A percentile compares a stretch with the other conserved stretches of the same genome.
These are phyloP conservation scores for Balanococcus diminutus DNA, from an alignment of 2,888 invertebrate species.

Conservation along the genomic window DNA sequence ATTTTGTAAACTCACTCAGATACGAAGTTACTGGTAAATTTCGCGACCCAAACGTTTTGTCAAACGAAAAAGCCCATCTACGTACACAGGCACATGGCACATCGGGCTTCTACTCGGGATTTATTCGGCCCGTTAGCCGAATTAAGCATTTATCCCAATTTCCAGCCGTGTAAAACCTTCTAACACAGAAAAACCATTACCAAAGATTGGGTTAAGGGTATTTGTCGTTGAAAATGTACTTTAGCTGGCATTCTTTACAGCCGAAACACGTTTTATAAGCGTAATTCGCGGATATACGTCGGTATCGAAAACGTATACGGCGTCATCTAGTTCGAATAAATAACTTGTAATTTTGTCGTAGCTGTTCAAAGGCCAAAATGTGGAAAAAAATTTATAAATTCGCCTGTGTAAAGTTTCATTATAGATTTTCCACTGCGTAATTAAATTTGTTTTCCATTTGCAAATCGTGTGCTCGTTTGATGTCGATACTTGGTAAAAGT, in stretches of 20 bases:
- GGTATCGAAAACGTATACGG: background rate
- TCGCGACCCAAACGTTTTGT: slow-evolving; percentile 18
- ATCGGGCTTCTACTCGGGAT: too few relatives aligned
- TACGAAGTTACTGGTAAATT: background rate
- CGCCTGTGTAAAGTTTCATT: too few relatives aligned
- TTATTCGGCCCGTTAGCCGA: slow-evolving; percentile 17
- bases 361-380: too few relatives aligned
- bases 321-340: background rate
- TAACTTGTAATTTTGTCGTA: background rate
- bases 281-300: background rate
- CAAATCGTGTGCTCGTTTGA: too few relatives aligned
- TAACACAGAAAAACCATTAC: slow-evolving; percentile 16
- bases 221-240: background rate
- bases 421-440: too few relatives aligned
- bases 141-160: slow-evolving; percentile 17
- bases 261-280: background rate
- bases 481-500: too few relatives aligned
- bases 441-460: too few relatives aligned
- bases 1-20: background rate
- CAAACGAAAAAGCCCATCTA: slow-evolving; percentile 3
- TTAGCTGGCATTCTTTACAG: background rate
- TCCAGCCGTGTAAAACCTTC: slow-evolving; percentile 8
- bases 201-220: background rate
- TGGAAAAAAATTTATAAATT: too few relatives aligned
- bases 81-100: background rate